Evolutionary conservation across 2,113 vertebrate species (phyloP).

Genomic region (Rynchops niger): DNA sequence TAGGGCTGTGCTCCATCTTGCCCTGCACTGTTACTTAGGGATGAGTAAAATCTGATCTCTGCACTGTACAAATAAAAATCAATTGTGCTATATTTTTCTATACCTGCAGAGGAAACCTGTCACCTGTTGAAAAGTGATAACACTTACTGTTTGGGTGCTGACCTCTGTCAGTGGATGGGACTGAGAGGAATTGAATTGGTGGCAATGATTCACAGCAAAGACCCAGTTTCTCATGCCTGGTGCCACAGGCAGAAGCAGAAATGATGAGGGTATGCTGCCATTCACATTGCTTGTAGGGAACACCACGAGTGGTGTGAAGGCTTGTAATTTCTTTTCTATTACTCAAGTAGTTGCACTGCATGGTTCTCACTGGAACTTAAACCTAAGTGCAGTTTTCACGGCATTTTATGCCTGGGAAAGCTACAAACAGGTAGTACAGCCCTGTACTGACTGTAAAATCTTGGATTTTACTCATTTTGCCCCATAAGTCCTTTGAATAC

Average conservation of each 20-base stretch:
- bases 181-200: not conserved
- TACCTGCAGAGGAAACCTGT: not conserved
- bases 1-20: not conserved
- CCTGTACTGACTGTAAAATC: not conserved
- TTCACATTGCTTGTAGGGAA: not conserved
- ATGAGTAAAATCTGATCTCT: not conserved
- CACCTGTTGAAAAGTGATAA: not conserved
- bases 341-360: not conserved
- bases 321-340: not conserved
- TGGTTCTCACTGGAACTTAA: not conserved
- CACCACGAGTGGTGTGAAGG: not conserved
- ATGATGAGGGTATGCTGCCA: not conserved
- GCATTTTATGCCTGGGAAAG: not conserved
- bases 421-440: not conserved
- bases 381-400: not conserved
- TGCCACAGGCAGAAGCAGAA: not conserved
- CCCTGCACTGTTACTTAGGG: not conserved
- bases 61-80: not conserved
- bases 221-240: accelerated
- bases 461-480: not conserved
- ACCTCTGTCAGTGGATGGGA: not conserved
- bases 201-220: not conserved
- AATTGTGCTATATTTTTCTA: not conserved
- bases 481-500: not conserved
- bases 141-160: not conserved